Evolutionary conservation across 2,888 invertebrate species (phyloP), one percentile per base, ranked within the genome.

Genomic region (Spisula subtruncata): DNA sequence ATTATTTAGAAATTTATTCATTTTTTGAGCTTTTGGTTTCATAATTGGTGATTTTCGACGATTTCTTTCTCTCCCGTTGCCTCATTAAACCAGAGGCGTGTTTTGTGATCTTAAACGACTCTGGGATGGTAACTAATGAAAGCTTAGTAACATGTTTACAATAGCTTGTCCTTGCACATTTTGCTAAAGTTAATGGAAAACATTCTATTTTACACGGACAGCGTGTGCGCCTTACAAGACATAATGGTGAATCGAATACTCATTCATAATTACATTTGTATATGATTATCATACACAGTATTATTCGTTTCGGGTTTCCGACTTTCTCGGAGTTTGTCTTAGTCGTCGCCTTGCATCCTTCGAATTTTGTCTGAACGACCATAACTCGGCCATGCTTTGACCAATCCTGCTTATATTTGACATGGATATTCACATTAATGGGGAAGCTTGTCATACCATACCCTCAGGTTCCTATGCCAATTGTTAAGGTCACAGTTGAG

Each of bases 21-120:
- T 5, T 66, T 25, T 6, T 25, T 35, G 75, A 75, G 75, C 32
- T n/a, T n/a, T 66, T 75, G 75, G 35, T 75, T 35, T 75, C 16
- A 35, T 32, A 35, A 75, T 75, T 75, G 32, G 14, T 18, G 75
- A 18, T 75, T n/a, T 25, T 75, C 18, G 12, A 75, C 32, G 32
- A 12, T 25, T 16, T 2, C 25, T 25, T 66, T 75, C 18, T 16
- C 75, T 25, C 60, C 8, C 25, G 60, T 60, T 60, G n/a, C 60
- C 75, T 75, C 75, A 35, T 75, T 75, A 75, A 32, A 32, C 35
- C 75, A 75, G 16, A 75, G 60, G 75, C 75, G 75, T 75, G 35
- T 75, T 75, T 75, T 16, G 32, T 75, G 35, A 6, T 75, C 75
- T 75, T 75, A 35, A 75, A 75, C 75, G 75, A 75, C 32, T 14